phyloP scores from a whole-genome alignment of 1,140 invertebrate genomes.

The Apis mellifera region Amel_HAv3.1 CM009931.2:17878501-17879000 shows the following conservation, averaged over 20 bases:
- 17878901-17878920: no score
- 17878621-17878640: conserved; percentile 36
- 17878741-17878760: no score
- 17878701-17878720: neutral
- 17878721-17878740: neutral
- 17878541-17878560: conserved; percentile 39
- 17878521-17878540: conserved; percentile 64
- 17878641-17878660: conserved; percentile 3
- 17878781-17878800: no score
- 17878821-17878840: no score
- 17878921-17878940: no score
- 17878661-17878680: neutral
- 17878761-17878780: neutral
- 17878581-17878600: conserved; percentile 61
- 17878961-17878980: neutral
- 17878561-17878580: conserved; percentile 45
- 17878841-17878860: no score
- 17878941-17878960: neutral
- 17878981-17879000: neutral
- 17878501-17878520: conserved; percentile 70
- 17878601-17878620: conserved; percentile 57
- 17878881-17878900: no score
- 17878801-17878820: no score
- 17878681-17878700: neutral
- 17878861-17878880: no score